Conservation (phyloP, 2,113 vertebrate species). For the Daphoenositta chrysoptera region DNA sequence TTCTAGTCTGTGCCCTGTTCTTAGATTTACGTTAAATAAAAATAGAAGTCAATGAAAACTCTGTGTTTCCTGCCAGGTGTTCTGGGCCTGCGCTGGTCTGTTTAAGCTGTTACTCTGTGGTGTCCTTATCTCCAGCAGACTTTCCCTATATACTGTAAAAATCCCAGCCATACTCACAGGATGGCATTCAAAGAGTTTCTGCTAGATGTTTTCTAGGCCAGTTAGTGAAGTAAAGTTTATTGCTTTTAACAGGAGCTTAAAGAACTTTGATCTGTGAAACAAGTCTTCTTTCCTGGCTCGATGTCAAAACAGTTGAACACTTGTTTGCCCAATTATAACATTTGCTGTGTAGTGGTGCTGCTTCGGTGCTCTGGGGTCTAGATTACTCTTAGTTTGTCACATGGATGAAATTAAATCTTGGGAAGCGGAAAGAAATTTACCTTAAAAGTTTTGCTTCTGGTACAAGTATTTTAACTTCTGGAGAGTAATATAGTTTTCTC, state of each 20-base stretch:
- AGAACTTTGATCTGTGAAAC: neutral
- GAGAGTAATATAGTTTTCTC: neutral
- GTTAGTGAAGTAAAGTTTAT: neutral
- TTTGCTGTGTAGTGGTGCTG: neutral
- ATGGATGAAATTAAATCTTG: neutral
- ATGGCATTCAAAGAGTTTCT: neutral
- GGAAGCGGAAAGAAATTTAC: neutral
- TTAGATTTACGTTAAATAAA: neutral
- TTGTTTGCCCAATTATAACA: neutral
- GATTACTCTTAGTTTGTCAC: neutral
- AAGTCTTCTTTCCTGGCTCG: neutral
- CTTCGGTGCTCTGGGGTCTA: neutral
- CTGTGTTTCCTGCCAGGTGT: neutral
- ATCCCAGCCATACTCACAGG: neutral
- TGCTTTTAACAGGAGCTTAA: neutral
- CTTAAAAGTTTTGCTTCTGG: neutral
- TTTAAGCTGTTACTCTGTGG: neutral
- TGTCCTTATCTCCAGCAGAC: neutral
- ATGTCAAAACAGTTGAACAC: neutral
- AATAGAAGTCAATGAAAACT: neutral
- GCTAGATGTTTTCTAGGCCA: neutral
- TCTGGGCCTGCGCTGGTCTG: neutral
- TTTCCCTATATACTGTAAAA: neutral
- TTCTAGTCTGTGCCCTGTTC: neutral
- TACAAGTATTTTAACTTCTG: neutral